Evolutionary conservation across 2,888 invertebrate genomes (phyloP), one percentile per base, ranked within the genome.

Genomic region (Temnothorax ravouxi): DNA sequence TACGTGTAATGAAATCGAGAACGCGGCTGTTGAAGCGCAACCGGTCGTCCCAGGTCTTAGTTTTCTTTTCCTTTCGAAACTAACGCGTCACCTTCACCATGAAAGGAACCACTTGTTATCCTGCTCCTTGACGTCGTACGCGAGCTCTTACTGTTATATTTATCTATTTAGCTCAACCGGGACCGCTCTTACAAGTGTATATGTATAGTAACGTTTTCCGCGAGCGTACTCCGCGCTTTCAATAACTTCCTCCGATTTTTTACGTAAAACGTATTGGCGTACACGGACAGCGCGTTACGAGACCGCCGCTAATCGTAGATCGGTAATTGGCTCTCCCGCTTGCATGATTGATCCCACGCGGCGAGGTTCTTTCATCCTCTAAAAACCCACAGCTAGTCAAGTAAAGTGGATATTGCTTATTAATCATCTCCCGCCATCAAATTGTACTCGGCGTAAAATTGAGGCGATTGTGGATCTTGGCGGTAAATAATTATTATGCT

Each of bases 61-160:
- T 34, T 71, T 74, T 67, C 71, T 69, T 79, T 52, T 56, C 75
- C 62, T 79, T 41, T 62, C 62, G 52, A 79, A 86, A 76, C 15
- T 15, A n/a, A 87, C 77, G 50, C 64, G 64, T 87, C 67, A 87
- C 88, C 88, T 88, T 88, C 88, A 88, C 88, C 88, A 85, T 89
- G 88, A 89, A 88, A 89, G 89, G 18, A 50, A 71, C 47, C 47
- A 72, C 47, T 80, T 25, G 79, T 34, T 72, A 47, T 59, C 47
- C 18, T 25, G 38, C 9, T 50, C 9, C 47, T 34, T 56, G 71
- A 59, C 54, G 38, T 15, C 3, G 54, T 41, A 25, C 25, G 41
- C 44, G n/a, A 38, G 21, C 59, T 80, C 47, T 72, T 72, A 59
- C 71, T 44, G 34, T 79, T 79, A 38, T 25, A 54, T 71, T 79